phyloP scores from a whole-genome alignment of 1,140 invertebrate species.

The Hypsibius dujardini region DNA sequence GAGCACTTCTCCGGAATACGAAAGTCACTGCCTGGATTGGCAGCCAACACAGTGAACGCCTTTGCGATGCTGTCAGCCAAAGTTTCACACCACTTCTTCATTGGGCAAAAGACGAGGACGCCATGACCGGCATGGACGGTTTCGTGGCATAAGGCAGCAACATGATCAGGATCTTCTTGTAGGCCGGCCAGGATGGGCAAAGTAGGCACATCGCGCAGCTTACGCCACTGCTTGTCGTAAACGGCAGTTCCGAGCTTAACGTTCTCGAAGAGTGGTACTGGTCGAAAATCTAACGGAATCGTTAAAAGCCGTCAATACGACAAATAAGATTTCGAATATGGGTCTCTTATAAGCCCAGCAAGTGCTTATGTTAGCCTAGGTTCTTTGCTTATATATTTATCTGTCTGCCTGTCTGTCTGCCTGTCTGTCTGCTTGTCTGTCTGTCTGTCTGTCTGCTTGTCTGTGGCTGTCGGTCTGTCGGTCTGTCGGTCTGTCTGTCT shows the following conservation, averaged over 20 bases:
- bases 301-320: not conserved
- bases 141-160: constrained; percentile 68
- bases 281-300: constrained; percentile 53
- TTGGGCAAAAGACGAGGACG: constrained; percentile 81
- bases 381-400: not conserved
- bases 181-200: constrained; percentile 21
- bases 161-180: constrained; percentile 53
- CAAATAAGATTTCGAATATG: not conserved
- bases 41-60: constrained; percentile 53
- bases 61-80: constrained; percentile 58
- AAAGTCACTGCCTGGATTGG: constrained; percentile 31
- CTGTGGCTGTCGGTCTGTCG: no score
- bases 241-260: constrained; percentile 44
- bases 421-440: no score
- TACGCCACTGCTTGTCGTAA: constrained; percentile 32
- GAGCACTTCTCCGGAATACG: constrained; percentile 47
- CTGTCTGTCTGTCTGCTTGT: no score
- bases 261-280: constrained; percentile 67
- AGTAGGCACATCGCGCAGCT: constrained; percentile 26
- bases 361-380: not conserved
- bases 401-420: not conserved
- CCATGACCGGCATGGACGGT: constrained; percentile 64
- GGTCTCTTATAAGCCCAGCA: not conserved
- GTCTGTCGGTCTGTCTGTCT: no score
- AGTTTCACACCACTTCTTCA: constrained; percentile 83